Evolutionary conservation across 2,888 invertebrate genomes (phyloP).

Genomic region (Orthosia gracilis): DNA sequence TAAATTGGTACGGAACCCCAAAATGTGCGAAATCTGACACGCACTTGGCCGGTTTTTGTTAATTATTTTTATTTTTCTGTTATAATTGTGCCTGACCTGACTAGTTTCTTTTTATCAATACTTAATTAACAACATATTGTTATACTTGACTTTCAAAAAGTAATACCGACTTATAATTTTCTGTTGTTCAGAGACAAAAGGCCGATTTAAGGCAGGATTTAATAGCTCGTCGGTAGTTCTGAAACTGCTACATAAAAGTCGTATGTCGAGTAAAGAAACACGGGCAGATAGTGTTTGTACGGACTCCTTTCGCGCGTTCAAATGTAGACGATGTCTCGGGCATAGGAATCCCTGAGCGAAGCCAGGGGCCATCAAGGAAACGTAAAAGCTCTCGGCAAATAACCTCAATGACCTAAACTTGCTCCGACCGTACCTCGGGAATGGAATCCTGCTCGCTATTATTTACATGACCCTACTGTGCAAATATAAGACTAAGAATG

Average conservation of each 20-base stretch:
- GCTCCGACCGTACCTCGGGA: slow-evolving; percentile 49
- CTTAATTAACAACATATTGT: too few relatives aligned
- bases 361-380: slow-evolving; percentile 76
- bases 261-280: slow-evolving; percentile 46
- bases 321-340: slow-evolving; percentile 66
- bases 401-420: slow-evolving; percentile 74
- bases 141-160: background rate
- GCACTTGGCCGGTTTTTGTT: too few relatives aligned
- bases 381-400: slow-evolving; percentile 77
- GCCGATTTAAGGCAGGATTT: background rate
- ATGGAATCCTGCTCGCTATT: slow-evolving; percentile 65
- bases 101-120: too few relatives aligned
- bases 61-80: background rate
- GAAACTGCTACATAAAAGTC: slow-evolving; percentile 28
- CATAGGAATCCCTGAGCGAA: slow-evolving; percentile 72
- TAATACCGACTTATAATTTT: too few relatives aligned
- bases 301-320: slow-evolving; percentile 60
- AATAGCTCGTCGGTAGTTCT: slow-evolving; percentile 13
- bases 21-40: too few relatives aligned
- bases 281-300: slow-evolving; percentile 57
- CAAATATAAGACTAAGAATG: slow-evolving; percentile 51
- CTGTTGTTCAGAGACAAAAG: background rate
- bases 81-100: background rate
- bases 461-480: slow-evolving; percentile 67
- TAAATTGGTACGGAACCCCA: too few relatives aligned